These are phyloP conservation scores for Tetramorium alpestre DNA, from an alignment of 1,140 invertebrate genomes.

Conservation along the genomic window DNA sequence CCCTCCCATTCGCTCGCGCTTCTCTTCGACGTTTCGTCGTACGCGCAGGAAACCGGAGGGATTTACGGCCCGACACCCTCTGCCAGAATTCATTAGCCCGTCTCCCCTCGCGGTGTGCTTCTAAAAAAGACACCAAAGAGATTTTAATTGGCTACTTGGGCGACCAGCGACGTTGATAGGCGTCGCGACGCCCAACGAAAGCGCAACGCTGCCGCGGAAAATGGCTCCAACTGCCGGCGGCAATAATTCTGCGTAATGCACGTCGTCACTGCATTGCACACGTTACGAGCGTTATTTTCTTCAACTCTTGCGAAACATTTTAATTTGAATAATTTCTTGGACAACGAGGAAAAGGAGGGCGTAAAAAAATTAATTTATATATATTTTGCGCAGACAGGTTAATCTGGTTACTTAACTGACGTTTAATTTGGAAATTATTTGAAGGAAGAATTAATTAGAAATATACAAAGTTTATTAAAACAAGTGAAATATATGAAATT, in stretches of 20 bases:
- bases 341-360: background rate
- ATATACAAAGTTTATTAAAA: background rate
- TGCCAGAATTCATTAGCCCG: conserved; percentile 73
- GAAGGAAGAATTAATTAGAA: background rate
- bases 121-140: conserved; percentile 74
- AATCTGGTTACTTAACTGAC: background rate
- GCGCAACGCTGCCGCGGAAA: background rate
- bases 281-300: background rate
- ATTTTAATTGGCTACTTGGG: conserved; percentile 75
- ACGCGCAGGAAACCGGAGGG: conserved; percentile 64
- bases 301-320: background rate
- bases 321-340: background rate
- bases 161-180: conserved; percentile 16
- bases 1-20: background rate
- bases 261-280: background rate
- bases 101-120: conserved; percentile 22
- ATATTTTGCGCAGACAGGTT: background rate
- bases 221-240: background rate
- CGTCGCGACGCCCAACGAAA: conserved; percentile 31
- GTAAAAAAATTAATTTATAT: background rate
- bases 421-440: background rate
- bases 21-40: conserved; percentile 58
- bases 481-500: background rate
- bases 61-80: conserved; percentile 72
- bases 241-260: background rate